These are phyloP conservation scores for Parnassius glacialis DNA, from an alignment of 2,888 invertebrate genomes.

Conservation along the genomic window DNA sequence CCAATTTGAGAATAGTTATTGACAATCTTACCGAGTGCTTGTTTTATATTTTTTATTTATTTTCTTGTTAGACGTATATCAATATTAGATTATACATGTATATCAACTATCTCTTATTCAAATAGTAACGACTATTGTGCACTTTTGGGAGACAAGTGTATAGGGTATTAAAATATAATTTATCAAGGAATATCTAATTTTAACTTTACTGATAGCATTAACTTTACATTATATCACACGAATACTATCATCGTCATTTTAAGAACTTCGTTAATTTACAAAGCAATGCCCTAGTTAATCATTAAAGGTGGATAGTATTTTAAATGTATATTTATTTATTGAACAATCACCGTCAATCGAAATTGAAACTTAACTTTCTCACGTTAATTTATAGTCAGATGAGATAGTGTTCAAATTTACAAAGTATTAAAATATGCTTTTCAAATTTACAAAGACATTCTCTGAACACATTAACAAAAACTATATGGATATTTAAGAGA, in stretches of 20 bases:
- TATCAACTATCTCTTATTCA: too few relatives aligned
- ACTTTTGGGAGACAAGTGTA: slow-evolving; percentile 59
- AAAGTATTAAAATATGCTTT: slow-evolving; percentile 2
- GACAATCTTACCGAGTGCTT: too few relatives aligned
- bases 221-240: slow-evolving; percentile 76
- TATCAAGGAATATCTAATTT: slow-evolving; percentile 27
- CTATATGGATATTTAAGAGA: slow-evolving; percentile 2
- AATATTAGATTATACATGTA: too few relatives aligned
- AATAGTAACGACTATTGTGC: slow-evolving; percentile 40
- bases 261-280: slow-evolving; percentile 35
- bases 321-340: neutral
- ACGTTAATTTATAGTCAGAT: slow-evolving; percentile 9
- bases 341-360: neutral
- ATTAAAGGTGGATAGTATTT: slow-evolving; percentile 33
- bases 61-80: too few relatives aligned
- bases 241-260: slow-evolving; percentile 49
- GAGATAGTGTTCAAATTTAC: slow-evolving; percentile 7
- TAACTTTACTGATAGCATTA: slow-evolving; percentile 52
- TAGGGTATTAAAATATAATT: slow-evolving; percentile 34
- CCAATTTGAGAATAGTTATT: too few relatives aligned
- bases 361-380: slow-evolving; percentile 5
- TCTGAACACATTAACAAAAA: slow-evolving; percentile 11
- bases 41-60: too few relatives aligned
- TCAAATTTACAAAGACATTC: neutral
- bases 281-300: neutral